These are phyloP conservation scores for Anthonomus grandis DNA, from an alignment of 1,140 invertebrate species.

Conservation along the genomic window DNA sequence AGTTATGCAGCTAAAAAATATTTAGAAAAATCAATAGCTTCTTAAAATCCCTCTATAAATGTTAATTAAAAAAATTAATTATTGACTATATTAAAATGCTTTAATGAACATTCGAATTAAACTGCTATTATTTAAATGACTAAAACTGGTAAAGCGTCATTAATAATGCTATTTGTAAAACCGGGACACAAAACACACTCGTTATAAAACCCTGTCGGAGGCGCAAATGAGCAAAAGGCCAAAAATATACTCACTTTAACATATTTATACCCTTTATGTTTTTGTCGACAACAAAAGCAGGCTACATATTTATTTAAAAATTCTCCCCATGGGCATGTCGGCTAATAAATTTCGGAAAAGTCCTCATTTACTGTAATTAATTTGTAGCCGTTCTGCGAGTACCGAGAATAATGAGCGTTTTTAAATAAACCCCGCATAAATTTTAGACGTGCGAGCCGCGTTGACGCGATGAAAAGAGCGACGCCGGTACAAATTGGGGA, in stretches of 20 bases:
- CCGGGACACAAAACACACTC: neutral
- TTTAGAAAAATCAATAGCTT: too few species aligned
- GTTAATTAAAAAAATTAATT: too few species aligned
- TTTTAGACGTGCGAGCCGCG: slow-evolving; percentile 5
- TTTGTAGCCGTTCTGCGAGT: slow-evolving; percentile 13
- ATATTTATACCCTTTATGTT: neutral
- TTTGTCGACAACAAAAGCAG: neutral
- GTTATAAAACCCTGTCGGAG: too few species aligned
- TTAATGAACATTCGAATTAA: too few species aligned
- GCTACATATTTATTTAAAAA: slow-evolving; percentile 18
- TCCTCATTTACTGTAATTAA: slow-evolving; percentile 22
- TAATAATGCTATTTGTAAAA: too few species aligned
- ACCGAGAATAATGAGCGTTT: slow-evolving; percentile 15
- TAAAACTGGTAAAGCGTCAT: too few species aligned
- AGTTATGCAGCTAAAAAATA: too few species aligned
- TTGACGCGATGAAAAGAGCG: slow-evolving; percentile 4
- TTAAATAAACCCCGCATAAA: slow-evolving; percentile 20
- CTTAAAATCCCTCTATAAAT: too few species aligned
- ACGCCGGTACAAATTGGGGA: slow-evolving; percentile 2
- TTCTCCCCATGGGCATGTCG: neutral
- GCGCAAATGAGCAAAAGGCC: neutral
- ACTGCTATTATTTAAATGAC: too few species aligned
- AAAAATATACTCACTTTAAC: slow-evolving; percentile 1
- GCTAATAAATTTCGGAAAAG: slow-evolving; percentile 17
- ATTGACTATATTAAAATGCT: too few species aligned